These are phyloP conservation scores for Muscicapa comitata DNA, from an alignment of 2,797 vertebrate species.

Conservation along the genomic window DNA sequence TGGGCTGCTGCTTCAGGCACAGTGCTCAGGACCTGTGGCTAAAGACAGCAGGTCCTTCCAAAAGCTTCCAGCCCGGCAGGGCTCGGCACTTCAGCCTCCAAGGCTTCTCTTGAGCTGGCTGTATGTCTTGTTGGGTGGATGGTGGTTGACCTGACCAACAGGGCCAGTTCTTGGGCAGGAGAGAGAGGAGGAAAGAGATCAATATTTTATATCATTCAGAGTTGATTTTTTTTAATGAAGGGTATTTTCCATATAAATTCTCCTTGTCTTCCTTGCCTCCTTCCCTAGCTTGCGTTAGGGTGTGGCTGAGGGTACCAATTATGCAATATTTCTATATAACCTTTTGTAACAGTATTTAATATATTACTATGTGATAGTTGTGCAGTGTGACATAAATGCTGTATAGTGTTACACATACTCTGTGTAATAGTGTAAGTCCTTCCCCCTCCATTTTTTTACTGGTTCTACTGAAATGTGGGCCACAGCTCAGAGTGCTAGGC, in stretches of 20 bases:
- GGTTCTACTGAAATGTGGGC: neutral
- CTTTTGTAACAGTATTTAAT: neutral
- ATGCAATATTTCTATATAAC: neutral
- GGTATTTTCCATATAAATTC: neutral
- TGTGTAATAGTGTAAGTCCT: neutral
- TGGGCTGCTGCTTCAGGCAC: neutral
- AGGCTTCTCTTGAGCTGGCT: neutral
- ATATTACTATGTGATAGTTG: neutral
- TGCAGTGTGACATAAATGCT: neutral
- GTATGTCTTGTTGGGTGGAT: neutral
- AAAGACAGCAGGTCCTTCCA: neutral
- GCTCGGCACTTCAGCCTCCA: neutral
- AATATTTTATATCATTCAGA: neutral
- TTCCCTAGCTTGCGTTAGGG: neutral
- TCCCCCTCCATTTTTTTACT: neutral
- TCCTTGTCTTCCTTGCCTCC: neutral
- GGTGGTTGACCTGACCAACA: neutral
- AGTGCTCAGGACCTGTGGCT: rapidly evolving
- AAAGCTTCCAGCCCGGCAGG: neutral
- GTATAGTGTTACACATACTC: neutral
- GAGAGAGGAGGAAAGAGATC: neutral
- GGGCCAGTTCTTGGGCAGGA: neutral
- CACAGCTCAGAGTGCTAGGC: neutral
- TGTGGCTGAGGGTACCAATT: neutral
- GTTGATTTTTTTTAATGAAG: neutral